These are phyloP conservation scores for Anser brachyrhynchus DNA, from an alignment of 2,113 vertebrate genomes.

Conservation along the genomic window DNA sequence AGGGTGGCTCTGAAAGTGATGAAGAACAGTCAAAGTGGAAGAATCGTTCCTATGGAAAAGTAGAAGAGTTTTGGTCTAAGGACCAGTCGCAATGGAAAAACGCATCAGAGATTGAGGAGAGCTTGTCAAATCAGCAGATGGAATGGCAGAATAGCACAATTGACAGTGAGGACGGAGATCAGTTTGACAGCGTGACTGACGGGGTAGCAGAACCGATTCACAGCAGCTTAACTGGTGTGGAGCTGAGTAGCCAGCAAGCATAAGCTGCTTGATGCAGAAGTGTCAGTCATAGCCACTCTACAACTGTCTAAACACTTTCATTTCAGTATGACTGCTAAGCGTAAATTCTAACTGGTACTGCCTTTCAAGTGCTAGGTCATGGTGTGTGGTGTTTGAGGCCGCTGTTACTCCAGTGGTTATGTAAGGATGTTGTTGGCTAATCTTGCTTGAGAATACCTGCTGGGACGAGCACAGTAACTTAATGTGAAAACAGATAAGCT, in stretches of 20 bases:
- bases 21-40: slow-evolving; percentile 81
- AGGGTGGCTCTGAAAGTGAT: slow-evolving; percentile 67
- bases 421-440: slow-evolving; percentile 29
- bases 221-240: slow-evolving; percentile 78
- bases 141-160: slow-evolving; percentile 84
- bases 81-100: slow-evolving; percentile 82
- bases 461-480: slow-evolving; percentile 71
- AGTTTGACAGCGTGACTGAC: slow-evolving; percentile 77
- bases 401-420: background rate
- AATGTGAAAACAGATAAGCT: slow-evolving; percentile 70
- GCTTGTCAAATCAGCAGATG: slow-evolving; percentile 77
- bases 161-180: slow-evolving; percentile 82
- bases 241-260: slow-evolving; percentile 85
- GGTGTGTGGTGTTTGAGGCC: slow-evolving; percentile 18
- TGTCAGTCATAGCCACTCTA: background rate
- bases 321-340: slow-evolving; percentile 54
- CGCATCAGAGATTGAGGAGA: slow-evolving; percentile 76
- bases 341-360: slow-evolving; percentile 58
- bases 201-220: slow-evolving; percentile 81
- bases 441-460: slow-evolving; percentile 50
- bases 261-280: slow-evolving; percentile 26
- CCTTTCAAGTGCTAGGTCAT: slow-evolving; percentile 44
- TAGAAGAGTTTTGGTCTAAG: slow-evolving; percentile 84
- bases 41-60: slow-evolving; percentile 85
- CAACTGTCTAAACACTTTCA: slow-evolving; percentile 56